Evolutionary conservation across 64 coral and sea anemone genomes (phyloP).

Genomic region (Actinia equina): DNA sequence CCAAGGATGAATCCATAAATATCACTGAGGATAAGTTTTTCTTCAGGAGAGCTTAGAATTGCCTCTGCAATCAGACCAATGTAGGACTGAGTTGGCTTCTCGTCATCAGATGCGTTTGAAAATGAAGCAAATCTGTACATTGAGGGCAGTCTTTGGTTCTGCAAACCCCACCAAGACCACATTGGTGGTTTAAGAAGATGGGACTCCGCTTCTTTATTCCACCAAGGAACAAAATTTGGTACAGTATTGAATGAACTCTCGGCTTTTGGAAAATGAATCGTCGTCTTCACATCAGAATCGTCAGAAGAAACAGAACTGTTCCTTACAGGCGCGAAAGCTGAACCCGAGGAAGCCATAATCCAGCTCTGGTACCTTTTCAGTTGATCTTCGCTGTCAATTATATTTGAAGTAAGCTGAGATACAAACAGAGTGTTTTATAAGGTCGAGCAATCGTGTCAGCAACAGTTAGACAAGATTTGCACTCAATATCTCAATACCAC

Average conservation of each 20-base stretch:
- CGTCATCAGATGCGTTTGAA: conserved; percentile 44
- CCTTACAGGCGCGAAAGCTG: background rate
- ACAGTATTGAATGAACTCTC: background rate
- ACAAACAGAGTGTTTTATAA: background rate
- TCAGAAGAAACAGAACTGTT: conserved; percentile 2
- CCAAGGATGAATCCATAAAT: conserved; percentile 60
- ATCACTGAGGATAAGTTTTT: conserved; percentile 63
- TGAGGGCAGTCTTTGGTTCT: background rate
- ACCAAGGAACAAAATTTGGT: background rate
- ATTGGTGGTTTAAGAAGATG: background rate
- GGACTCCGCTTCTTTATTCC: background rate
- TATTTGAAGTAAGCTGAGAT: background rate
- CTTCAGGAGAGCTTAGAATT: conserved; percentile 53
- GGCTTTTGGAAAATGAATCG: conserved; percentile 17
- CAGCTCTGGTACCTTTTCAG: background rate
- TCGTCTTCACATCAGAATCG: conserved; percentile 9
- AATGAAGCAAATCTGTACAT: conserved; percentile 35
- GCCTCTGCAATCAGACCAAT: conserved; percentile 63
- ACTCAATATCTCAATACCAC: conserved; percentile 11
- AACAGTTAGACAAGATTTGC: background rate
- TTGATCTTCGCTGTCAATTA: background rate
- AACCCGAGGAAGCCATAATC: background rate
- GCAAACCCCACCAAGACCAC: conserved; percentile 16
- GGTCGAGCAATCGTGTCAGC: background rate
- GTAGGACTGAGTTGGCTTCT: conserved; percentile 65